Evolutionary conservation across 2,888 invertebrate genomes (phyloP), one percentile per base, ranked within the genome.

Genomic region (Brachyopa scutellaris): DNA sequence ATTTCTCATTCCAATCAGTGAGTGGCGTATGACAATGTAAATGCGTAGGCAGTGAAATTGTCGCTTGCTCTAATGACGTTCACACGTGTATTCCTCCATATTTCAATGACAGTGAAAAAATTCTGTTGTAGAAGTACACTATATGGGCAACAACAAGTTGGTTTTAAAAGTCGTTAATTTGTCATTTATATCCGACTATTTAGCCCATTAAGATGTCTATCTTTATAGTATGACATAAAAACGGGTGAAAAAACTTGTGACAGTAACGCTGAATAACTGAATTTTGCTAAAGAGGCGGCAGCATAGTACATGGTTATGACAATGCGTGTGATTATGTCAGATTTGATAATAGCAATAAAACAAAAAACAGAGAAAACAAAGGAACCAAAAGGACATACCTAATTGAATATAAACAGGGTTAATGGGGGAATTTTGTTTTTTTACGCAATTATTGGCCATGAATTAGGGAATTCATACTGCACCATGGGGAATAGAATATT

Each of bases 191-290:
- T 42, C 49, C 15, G 61, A 42, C 40, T 9, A 70, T 70, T 51
- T 61, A 70, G 40, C 49, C 70, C 70, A 59, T 70, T 51, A 61
- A 59, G 70, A 61, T 59, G 31, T n/a, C 11, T 33, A 70, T 61
- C 61, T 61, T 49, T 40, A 59, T 49, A 23, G 49, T 40, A 11
- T 42, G 49, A 31, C 29, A 61, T 70, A 49, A 61, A 64, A 31
- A n/a, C 31, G 21, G 13, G 21, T 21, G 7, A 13, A 42, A 53
- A 19, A 47, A 53, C 29, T 13, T n/a, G 6, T 21, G 23, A 5
- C 7, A 38, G 5, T 21, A 21, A 38, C 33, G 7, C 51, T 4
- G 13, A 13, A 49, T 29, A 15, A 29, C 17, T 31, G 11, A n/a
- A 26, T 19, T 31, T 51, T 31, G 33, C n/a, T n/a, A 8, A 0